Evolutionary conservation across 2,113 vertebrate genomes (phyloP), one percentile per base, ranked within the genome.

Genomic region (Lophura nycthemera): DNA sequence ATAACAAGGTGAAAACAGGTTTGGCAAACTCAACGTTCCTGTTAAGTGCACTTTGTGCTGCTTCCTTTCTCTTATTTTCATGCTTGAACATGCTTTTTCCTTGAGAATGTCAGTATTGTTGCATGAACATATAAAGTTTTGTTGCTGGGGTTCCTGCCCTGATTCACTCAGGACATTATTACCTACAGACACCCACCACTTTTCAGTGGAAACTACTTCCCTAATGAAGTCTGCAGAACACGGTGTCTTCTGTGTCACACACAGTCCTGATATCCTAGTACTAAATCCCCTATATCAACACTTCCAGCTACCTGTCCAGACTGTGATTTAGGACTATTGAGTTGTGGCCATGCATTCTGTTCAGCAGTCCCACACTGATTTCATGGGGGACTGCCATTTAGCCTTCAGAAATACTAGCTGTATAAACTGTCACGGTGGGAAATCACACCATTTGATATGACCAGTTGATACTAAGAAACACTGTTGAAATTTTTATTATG

Each of bases 171-270:
- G 11, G 40, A 40, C 64, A 17, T 50, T 50, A 54, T 24, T 83
- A 83, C 60, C 29, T 60, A 42, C 24, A 4, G 1, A 10, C 7
- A 56, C 4, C 3, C 0, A 0, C 32, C 5, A 6, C 38, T 86
- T 64, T 34, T 60, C 22, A 11, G 18, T 42, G 38, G 21, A 18
- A 47, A 45, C 32, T 42, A 10, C 54, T 13, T 57, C 48, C 56
- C 30, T 66, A 67, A 21, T 63, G 54, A 83, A 66, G 64, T 54
- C 1, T 34, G 12, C 32, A 36, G 38, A 66, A 30, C 19, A 5
- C 0, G 2, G 24, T 60, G 52, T 47, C 30, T 87, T 13, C 6
- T 7, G 2, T 43, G 36, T 74, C 47, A 34, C 19, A 71, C 36
- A 7, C 1, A 54, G 70, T 18, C 59, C 69, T 43, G 40, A 56